Conservation (phyloP, 2,113 vertebrate genomes). For the Callipepla squamata region DNA sequence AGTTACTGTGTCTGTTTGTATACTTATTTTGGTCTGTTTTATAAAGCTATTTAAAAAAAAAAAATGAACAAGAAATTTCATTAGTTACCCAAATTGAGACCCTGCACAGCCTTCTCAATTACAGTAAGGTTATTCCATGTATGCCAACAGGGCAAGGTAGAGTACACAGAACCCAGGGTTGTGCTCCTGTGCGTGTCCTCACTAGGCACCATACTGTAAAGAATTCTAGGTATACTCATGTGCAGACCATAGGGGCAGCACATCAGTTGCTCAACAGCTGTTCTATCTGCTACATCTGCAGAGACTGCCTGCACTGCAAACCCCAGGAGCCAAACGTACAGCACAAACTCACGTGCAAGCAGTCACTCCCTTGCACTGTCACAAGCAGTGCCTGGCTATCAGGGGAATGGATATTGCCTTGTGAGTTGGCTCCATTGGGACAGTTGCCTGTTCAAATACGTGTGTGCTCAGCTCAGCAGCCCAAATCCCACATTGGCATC, state of each 20-base stretch:
- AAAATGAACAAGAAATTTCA: not conserved
- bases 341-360: not conserved
- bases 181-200: not conserved
- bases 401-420: not conserved
- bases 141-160: not conserved
- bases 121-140: not conserved
- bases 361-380: fast-evolving
- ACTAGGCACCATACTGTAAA: not conserved
- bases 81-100: not conserved
- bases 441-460: not conserved
- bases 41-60: not conserved
- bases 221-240: no score
- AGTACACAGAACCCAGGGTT: not conserved
- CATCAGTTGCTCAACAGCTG: fast-evolving
- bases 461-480: fast-evolving
- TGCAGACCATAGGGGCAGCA: not conserved
- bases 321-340: not conserved
- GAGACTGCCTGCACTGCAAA: fast-evolving
- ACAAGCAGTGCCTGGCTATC: not conserved
- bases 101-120: not conserved
- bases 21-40: not conserved
- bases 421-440: fast-evolving
- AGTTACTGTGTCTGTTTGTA: not conserved
- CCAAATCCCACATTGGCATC: fast-evolving
- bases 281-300: fast-evolving